Conservation (phyloP, 2,113 vertebrate genomes). For the Hippocampus zosterae region DNA sequence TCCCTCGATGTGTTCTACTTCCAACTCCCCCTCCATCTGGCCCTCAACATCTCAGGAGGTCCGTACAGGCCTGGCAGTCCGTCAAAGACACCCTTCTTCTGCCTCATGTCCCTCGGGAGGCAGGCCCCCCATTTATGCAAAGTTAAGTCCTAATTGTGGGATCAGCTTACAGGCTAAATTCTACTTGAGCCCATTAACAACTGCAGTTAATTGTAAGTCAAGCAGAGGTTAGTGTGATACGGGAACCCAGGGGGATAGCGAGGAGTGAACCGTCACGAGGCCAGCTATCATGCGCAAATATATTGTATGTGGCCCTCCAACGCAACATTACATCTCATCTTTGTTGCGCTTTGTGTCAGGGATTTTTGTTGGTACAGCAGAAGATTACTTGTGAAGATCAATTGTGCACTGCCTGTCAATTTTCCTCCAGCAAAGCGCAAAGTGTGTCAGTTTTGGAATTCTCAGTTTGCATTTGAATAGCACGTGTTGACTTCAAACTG, state of each 20-base stretch:
- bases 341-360: slow-evolving; percentile 46
- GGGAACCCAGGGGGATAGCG: slow-evolving; percentile 9
- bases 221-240: slow-evolving; percentile 40
- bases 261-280: slow-evolving; percentile 1
- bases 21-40: slow-evolving; percentile 29
- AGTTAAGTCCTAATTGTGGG: slow-evolving; percentile 76
- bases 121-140: slow-evolving; percentile 69
- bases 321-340: slow-evolving; percentile 48
- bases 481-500: not conserved
- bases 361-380: slow-evolving; percentile 60
- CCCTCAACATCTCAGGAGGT: slow-evolving; percentile 48
- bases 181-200: slow-evolving; percentile 72
- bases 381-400: slow-evolving; percentile 43
- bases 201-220: slow-evolving; percentile 68
- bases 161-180: slow-evolving; percentile 72
- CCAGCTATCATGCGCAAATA: slow-evolving; percentile 37
- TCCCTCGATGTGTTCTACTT: slow-evolving; percentile 44
- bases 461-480: not conserved
- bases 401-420: slow-evolving; percentile 46
- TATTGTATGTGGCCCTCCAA: slow-evolving; percentile 51
- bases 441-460: not conserved
- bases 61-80: slow-evolving; percentile 48
- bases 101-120: slow-evolving; percentile 56
- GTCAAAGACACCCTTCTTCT: slow-evolving; percentile 67
- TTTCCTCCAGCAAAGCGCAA: slow-evolving; percentile 19